Percentiles rank a stretch among this genome's conserved stretches.
These are phyloP conservation scores for Endotricha flammealis DNA, from an alignment of 2,888 invertebrate species.

Conservation along the genomic window DNA sequence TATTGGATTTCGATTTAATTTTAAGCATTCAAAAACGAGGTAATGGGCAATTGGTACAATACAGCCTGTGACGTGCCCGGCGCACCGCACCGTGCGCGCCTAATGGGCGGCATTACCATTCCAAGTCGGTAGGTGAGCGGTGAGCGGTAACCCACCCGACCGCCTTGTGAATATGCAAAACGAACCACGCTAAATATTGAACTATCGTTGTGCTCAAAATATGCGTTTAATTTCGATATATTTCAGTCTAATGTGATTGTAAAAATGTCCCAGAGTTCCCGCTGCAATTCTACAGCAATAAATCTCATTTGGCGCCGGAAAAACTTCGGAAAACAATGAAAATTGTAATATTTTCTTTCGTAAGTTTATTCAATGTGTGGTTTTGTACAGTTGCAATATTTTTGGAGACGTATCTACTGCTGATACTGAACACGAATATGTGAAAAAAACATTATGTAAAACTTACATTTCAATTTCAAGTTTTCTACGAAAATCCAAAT, in stretches of 20 bases:
- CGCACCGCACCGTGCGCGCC: constrained; percentile 31
- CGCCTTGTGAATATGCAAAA: constrained; percentile 69
- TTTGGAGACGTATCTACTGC: too few relatives aligned
- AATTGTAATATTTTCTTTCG: constrained; percentile 11
- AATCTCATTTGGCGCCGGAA: constrained; percentile 1
- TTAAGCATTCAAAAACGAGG: constrained; percentile 1
- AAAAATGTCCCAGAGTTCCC: not conserved
- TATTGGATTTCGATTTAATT: too few relatives aligned
- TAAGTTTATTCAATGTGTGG: constrained; percentile 3
- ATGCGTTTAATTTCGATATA: constrained; percentile 23
- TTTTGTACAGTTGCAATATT: too few relatives aligned
- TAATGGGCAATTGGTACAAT: constrained; percentile 33
- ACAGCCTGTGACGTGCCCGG: constrained; percentile 19
- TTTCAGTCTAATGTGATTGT: constrained; percentile 13
- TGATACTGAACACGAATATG: too few relatives aligned
- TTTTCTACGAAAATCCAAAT: too few relatives aligned
- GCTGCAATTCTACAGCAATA: not conserved
- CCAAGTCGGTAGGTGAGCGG: constrained; percentile 51
- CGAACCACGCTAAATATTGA: constrained; percentile 59
- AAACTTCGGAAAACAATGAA: constrained; percentile 9
- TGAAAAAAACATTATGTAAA: too few relatives aligned
- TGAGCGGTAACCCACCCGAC: constrained; percentile 40
- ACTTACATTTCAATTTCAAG: too few relatives aligned
- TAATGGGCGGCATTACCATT: constrained; percentile 63
- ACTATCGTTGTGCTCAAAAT: constrained; percentile 48